Conservation (phyloP, 2,113 vertebrate genomes). For the Carassius gibelio region DNA sequence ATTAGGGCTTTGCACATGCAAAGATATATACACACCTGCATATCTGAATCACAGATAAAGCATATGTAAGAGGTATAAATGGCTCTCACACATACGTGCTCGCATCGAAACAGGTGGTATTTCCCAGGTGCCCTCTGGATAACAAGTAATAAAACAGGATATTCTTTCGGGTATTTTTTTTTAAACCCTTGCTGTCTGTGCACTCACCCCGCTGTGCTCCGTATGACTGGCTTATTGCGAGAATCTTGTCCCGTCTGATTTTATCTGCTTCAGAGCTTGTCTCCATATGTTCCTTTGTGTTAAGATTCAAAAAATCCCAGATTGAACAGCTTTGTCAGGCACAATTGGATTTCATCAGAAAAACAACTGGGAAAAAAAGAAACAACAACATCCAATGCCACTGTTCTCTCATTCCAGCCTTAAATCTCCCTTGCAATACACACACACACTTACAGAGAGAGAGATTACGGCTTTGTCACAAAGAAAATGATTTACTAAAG, state of each 20-base stretch:
- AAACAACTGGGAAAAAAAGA: slow-evolving; percentile 40
- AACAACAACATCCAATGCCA: slow-evolving; percentile 41
- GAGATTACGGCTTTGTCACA: slow-evolving; percentile 74
- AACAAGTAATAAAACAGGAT: slow-evolving; percentile 22
- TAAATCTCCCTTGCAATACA: slow-evolving; percentile 52
- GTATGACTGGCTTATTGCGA: slow-evolving; percentile 50
- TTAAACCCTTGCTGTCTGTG: slow-evolving; percentile 1
- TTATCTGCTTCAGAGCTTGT: slow-evolving; percentile 67
- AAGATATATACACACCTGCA: slow-evolving; percentile 47
- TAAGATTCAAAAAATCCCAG: slow-evolving; percentile 64
- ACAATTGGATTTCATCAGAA: slow-evolving; percentile 62
- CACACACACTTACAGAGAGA: slow-evolving; percentile 44
- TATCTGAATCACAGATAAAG: slow-evolving; percentile 28
- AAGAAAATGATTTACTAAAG: slow-evolving; percentile 69
- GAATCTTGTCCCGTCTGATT: slow-evolving; percentile 54
- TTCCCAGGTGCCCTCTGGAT: slow-evolving; percentile 26
- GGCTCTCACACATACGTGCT: slow-evolving; percentile 21
- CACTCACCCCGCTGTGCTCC: slow-evolving; percentile 3
- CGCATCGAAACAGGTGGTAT: slow-evolving; percentile 24
- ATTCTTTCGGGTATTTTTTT: neutral
- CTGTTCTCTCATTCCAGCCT: slow-evolving; percentile 62
- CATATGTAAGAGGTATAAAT: slow-evolving; percentile 21
- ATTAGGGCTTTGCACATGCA: slow-evolving; percentile 69
- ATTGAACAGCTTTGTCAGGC: slow-evolving; percentile 69
- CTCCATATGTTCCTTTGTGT: slow-evolving; percentile 70